Conservation (phyloP, 2,888 invertebrate species). For the Melanotus villosus region DNA sequence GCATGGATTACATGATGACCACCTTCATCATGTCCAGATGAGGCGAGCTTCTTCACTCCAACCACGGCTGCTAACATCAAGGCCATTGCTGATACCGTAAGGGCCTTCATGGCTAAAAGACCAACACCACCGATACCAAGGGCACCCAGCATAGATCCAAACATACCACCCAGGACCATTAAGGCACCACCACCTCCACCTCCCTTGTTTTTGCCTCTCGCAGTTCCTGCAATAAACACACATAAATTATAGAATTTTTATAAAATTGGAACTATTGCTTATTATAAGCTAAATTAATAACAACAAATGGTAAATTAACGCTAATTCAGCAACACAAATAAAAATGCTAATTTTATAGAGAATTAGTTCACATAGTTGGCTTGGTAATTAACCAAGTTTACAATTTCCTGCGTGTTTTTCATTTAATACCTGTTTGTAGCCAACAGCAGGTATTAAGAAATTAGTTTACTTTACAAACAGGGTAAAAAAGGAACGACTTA, state of each 20-base stretch:
- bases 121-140: constrained; percentile 83
- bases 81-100: constrained; percentile 77
- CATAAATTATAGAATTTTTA: too few species aligned
- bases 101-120: constrained; percentile 81
- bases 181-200: constrained; percentile 72
- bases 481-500: too few species aligned
- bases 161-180: constrained; percentile 78
- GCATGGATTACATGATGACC: constrained; percentile 71
- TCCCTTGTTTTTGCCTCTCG: constrained; percentile 73
- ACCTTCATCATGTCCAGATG: constrained; percentile 69
- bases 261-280: too few species aligned
- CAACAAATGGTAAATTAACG: too few species aligned
- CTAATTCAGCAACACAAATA: too few species aligned
- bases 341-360: not conserved
- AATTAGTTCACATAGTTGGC: not conserved
- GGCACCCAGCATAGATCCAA: constrained; percentile 84
- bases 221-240: too few species aligned
- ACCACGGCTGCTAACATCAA: constrained; percentile 82
- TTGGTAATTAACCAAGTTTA: not conserved
- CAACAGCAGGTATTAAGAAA: too few species aligned
- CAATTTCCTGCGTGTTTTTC: too few species aligned
- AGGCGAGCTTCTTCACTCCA: constrained; percentile 80
- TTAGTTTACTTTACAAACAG: too few species aligned
- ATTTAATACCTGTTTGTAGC: too few species aligned
- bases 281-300: too few species aligned